Conservation (phyloP, 2,113 vertebrate species). For the Seriola aureovittata region DNA sequence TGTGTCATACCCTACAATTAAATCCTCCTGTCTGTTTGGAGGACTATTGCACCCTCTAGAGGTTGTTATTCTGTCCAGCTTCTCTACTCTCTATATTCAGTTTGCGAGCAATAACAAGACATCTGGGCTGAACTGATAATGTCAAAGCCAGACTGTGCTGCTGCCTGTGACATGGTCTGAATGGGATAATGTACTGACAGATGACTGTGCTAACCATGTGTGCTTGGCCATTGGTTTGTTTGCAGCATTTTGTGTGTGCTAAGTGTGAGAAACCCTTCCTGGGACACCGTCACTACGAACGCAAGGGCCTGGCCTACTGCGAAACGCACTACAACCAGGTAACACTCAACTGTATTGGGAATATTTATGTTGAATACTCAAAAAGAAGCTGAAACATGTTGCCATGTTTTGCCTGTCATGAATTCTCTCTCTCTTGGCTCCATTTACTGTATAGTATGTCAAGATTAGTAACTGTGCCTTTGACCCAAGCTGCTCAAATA, state of each 20-base stretch:
- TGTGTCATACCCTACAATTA: not conserved
- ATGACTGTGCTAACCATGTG: constrained; percentile 60
- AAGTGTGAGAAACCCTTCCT: constrained; percentile 99
- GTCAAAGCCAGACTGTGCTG: constrained; percentile 27
- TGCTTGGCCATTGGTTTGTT: constrained; percentile 80
- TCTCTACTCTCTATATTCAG: not conserved
- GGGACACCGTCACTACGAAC: constrained; percentile 97
- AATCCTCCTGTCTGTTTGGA: not conserved
- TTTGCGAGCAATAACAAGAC: constrained; percentile 34
- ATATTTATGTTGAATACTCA: not conserved
- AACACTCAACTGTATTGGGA: constrained; percentile 41
- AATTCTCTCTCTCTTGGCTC: not conserved
- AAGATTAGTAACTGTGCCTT: not conserved
- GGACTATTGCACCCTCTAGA: not conserved
- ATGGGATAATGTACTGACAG: constrained; percentile 49
- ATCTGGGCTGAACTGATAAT: constrained; percentile 38
- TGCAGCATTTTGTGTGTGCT: constrained; percentile 99
- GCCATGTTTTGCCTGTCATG: not conserved
- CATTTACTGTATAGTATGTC: not conserved
- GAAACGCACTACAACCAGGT: constrained; percentile 99
- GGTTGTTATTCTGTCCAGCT: not conserved
- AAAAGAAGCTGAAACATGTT: not conserved
- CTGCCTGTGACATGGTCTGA: constrained; percentile 10
- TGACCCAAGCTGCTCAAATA: not conserved
- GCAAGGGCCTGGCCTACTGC: constrained; percentile 97